Evolutionary conservation across 1,140 invertebrate species (phyloP), one percentile per base, ranked within the genome.

Genomic region (Akabosia matsudoensis): DNA sequence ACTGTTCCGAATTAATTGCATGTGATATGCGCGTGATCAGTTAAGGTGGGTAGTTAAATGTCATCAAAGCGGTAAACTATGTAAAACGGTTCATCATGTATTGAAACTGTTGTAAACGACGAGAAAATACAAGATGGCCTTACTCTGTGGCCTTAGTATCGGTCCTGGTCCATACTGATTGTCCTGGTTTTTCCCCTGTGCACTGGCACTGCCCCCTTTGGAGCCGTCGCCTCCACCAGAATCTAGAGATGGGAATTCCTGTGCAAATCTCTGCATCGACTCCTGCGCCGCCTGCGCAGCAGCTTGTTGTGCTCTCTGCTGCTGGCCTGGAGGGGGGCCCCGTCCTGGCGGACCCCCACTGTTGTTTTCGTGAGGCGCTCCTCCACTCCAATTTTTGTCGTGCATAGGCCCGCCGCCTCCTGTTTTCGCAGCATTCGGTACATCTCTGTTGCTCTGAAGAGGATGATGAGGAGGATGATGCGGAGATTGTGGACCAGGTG

Each of bases 121-220:
- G n/a, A n/a, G n/a, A n/a, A n/a, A n/a, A 7, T 45, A 45, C 18
- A 45, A 10, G 7, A 70, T 33, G 16, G 18, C n/a, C 75, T 73
- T 75, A 80, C 79, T 81, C 78, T 81, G 80, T 74, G 80, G 80
- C 80, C 80, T 79, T 75, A 81, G 78, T 70, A 81, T 73, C 34
- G 80, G 80, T 76, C 80, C 80, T 33, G 80, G 80, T 28, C 78
- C 80, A 81, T 81, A 79, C 56, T 81, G 78, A 81, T 77, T 79
- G 80, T 81, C 78, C 70, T 81, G 80, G 34, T 77, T 33, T 73
- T 81, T 81, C 74, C 72, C 70, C 51, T 64, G 18, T 4, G 73
- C 45, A 77, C 67, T 77, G 52, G 51, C 31, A 72, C 45, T 31
- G 75, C 52, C 26, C 74, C 56, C 61, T 51, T 67, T 18, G 37